A percentile compares a stretch with the other conserved stretches of the same genome.
Conservation (phyloP, 2,888 invertebrate species). For the Mythimna albipuncta region DNA sequence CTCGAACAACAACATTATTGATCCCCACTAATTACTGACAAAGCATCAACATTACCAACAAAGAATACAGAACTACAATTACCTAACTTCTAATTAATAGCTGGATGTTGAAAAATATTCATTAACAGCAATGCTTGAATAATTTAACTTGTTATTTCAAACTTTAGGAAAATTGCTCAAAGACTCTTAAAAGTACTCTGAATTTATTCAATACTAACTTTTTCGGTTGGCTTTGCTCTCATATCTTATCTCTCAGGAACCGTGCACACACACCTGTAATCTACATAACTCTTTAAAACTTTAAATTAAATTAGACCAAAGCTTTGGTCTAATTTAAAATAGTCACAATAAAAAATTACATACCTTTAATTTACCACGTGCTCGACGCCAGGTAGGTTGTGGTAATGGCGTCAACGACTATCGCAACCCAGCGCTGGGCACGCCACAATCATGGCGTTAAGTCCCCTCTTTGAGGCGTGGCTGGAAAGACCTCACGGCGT, state of each 20-base stretch:
- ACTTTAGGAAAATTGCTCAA: constrained; percentile 30
- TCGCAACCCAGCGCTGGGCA: no score
- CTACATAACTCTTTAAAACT: no score
- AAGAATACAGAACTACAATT: constrained; percentile 25
- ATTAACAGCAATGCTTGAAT: constrained; percentile 27
- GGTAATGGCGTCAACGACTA: no score
- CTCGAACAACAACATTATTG: constrained; percentile 6
- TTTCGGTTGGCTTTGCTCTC: neutral
- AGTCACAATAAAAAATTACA: no score
- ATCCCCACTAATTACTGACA: constrained; percentile 40
- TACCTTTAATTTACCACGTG: neutral
- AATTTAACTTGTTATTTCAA: constrained; percentile 31
- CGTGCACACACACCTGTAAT: neutral
- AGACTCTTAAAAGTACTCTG: constrained; percentile 5
- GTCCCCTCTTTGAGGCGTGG: no score
- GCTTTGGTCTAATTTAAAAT: neutral
- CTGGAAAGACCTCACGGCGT: no score
- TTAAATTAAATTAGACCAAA: no score
- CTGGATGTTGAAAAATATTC: constrained; percentile 22
- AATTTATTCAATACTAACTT: neutral
- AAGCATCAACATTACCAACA: constrained; percentile 5
- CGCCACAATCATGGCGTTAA: no score
- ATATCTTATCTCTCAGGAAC: no score
- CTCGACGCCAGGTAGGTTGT: neutral
- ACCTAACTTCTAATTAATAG: constrained; percentile 35